Conservation (phyloP, 2,888 invertebrate species). For the Prenolepis imparis region DNA sequence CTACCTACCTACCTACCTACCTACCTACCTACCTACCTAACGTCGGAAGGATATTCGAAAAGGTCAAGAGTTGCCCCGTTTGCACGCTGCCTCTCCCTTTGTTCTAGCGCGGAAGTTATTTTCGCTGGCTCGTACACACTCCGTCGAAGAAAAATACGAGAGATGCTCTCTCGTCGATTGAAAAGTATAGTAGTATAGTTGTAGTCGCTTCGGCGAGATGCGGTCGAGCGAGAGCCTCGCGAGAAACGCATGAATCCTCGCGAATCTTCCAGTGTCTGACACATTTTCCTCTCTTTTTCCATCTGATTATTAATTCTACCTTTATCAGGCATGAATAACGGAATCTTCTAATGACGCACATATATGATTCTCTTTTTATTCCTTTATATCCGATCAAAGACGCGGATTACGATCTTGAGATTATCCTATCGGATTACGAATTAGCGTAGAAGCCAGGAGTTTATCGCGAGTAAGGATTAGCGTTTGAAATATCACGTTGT, state of each 20-base stretch:
- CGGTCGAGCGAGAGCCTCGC: neutral
- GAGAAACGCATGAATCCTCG: neutral
- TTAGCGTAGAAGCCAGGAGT: slow-evolving; percentile 4
- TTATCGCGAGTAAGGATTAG: slow-evolving; percentile 4
- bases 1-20: neutral
- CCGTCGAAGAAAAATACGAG: neutral
- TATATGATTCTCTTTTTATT: neutral
- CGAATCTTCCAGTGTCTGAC: neutral
- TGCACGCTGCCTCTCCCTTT: slow-evolving; percentile 6
- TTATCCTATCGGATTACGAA: neutral
- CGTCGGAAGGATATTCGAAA: slow-evolving; percentile 82
- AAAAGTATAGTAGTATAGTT: too few species aligned
- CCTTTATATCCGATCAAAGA: neutral
- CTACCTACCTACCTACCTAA: slow-evolving; percentile 2
- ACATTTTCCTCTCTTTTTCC: neutral
- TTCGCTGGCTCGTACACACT: neutral
- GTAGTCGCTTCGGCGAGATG: neutral
- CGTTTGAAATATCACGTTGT: neutral
- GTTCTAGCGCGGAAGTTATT: slow-evolving; percentile 40
- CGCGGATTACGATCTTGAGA: neutral
- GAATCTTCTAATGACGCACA: neutral
- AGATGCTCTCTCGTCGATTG: neutral
- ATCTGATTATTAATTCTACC: neutral
- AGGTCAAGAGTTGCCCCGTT: slow-evolving; percentile 83
- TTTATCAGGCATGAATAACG: neutral